Evolutionary conservation across 2,888 invertebrate genomes (phyloP).

Genomic region (Galeruca laticollis): DNA sequence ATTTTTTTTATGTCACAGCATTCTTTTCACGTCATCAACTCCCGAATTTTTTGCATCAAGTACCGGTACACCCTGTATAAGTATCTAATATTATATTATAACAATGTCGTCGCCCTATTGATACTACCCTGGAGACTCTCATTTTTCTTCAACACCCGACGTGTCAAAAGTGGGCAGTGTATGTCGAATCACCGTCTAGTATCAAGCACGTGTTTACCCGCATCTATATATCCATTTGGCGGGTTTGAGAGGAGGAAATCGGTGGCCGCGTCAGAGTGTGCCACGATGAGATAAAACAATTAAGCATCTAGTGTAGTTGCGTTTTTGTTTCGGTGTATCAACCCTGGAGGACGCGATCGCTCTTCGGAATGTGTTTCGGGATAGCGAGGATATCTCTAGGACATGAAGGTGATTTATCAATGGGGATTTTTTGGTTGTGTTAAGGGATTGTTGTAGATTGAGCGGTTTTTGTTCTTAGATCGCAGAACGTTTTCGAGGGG

Average conservation of each 20-base stretch:
- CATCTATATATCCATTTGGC: conserved; percentile 22
- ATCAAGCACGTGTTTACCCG: conserved; percentile 33
- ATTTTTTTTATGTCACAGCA: no score
- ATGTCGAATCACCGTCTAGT: conserved; percentile 18
- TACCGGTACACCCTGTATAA: not conserved
- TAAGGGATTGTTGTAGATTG: conserved; percentile 34
- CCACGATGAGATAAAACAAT: conserved; percentile 30
- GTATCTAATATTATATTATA: not conserved
- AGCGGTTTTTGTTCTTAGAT: conserved; percentile 32
- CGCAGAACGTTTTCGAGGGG: conserved; percentile 10
- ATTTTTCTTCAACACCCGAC: not conserved
- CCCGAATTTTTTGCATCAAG: no score
- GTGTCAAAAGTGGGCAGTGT: conserved; percentile 20
- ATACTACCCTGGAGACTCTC: not conserved
- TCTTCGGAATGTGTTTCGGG: conserved; percentile 24
- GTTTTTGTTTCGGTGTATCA: conserved; percentile 30
- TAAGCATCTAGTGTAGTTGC: conserved; percentile 31
- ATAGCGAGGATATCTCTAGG: conserved; percentile 25
- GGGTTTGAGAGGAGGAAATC: conserved; percentile 18
- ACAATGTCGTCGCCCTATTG: not conserved
- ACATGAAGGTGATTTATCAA: conserved; percentile 34
- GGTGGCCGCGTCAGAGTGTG: conserved; percentile 21
- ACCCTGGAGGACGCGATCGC: conserved; percentile 20
- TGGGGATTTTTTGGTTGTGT: conserved; percentile 34
- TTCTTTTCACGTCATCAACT: no score